Conservation (phyloP, 2,797 vertebrate species). For the Thripadectes ignobilis region DNA sequence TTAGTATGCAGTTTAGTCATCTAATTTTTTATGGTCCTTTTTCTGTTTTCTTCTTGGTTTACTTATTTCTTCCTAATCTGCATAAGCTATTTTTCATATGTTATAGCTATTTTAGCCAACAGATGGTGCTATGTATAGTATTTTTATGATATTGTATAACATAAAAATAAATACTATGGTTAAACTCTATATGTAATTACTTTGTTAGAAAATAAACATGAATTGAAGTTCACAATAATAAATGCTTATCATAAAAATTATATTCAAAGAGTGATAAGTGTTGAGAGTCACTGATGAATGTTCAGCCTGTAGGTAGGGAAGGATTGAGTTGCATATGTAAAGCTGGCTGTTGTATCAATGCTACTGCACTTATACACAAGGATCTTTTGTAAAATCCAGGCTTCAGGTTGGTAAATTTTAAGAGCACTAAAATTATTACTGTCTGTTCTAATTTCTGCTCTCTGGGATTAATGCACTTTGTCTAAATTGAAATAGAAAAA, state of each 20-base stretch:
- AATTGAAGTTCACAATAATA: constrained; percentile 55
- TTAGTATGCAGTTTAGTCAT: background rate
- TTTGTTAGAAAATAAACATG: constrained; percentile 41
- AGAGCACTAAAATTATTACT: background rate
- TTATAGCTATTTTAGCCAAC: constrained; percentile 72
- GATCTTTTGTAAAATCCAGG: background rate
- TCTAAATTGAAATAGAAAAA: background rate
- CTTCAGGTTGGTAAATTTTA: background rate
- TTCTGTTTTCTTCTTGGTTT: constrained; percentile 25
- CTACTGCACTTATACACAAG: rapidly evolving
- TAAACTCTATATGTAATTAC: constrained; percentile 66
- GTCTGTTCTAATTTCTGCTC: background rate
- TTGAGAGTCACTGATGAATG: constrained; percentile 38
- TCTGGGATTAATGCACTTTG: background rate
- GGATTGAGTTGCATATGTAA: background rate
- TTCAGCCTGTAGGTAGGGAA: constrained; percentile 27
- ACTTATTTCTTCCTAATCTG: constrained; percentile 39
- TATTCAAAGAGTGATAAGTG: constrained; percentile 11
- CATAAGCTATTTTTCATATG: constrained; percentile 67
- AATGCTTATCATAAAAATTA: constrained; percentile 41
- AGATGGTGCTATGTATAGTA: constrained; percentile 74
- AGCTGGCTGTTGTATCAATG: background rate
- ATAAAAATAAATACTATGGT: constrained; percentile 41
- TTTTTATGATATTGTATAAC: constrained; percentile 69
- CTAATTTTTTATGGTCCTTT: background rate